Evolutionary conservation across 2,113 vertebrate genomes (phyloP).

Genomic region (Rhynchopsitta pachyrhyncha): DNA sequence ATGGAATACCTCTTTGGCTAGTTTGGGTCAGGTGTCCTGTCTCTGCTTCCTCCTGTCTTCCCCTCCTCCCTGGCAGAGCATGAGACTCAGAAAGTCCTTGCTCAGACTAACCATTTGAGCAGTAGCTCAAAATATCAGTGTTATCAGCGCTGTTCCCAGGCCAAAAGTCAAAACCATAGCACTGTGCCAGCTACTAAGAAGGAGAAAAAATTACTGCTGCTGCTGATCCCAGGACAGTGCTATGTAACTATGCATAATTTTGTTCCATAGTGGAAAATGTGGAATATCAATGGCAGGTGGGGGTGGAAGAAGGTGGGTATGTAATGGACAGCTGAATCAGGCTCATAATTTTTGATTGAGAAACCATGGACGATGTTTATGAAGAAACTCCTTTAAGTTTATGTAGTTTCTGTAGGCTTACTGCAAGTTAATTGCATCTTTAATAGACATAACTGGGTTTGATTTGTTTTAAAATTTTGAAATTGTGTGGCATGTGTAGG

Average conservation of each 20-base stretch:
- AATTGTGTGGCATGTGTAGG: neutral
- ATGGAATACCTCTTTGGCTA: too few relatives aligned
- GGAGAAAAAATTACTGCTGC: too few relatives aligned
- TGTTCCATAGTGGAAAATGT: neutral
- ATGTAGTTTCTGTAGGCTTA: neutral
- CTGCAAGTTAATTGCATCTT: neutral
- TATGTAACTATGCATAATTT: neutral
- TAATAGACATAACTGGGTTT: neutral
- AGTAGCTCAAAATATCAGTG: too few relatives aligned
- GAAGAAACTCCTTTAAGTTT: neutral
- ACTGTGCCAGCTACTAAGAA: too few relatives aligned
- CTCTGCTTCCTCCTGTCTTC: too few relatives aligned
- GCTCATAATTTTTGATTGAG: neutral
- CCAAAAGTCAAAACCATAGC: too few relatives aligned
- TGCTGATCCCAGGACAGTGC: too few relatives aligned
- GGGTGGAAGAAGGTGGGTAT: fast-evolving
- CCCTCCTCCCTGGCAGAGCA: too few relatives aligned
- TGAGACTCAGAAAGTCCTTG: too few relatives aligned
- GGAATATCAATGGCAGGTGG: fast-evolving
- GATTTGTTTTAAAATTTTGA: neutral
- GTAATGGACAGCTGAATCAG: neutral
- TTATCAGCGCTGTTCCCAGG: too few relatives aligned
- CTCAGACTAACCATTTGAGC: too few relatives aligned
- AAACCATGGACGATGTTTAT: neutral
- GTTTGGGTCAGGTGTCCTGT: too few relatives aligned